Base-by-base conservation (phyloP, 1,140 invertebrate species). In the Leptoteleia sp. region DNA sequence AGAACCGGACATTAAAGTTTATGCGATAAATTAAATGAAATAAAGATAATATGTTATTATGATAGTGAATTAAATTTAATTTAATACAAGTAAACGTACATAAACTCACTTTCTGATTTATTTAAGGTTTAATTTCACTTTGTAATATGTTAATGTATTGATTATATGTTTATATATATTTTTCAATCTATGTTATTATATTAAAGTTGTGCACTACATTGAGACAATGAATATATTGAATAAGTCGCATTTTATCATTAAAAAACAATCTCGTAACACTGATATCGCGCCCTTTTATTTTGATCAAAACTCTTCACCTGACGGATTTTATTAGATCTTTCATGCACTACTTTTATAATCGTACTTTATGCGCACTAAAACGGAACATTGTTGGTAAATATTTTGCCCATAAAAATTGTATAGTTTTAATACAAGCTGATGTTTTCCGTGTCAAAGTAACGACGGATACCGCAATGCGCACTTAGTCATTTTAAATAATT, bases 321-420 rank as follows among this genome's bases (percentile, higher is more conserved):
- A 6, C 12, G 19, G 29, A 52, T 61, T 61, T 70, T 50, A 59
- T 70, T 50, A 47, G 38, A 55, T 47, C 12, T 47, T 68, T 55
- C 65, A 50, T 47, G 16, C 42, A 42, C 8, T 37, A 27, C 52
- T 70, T 59, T 59, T 59, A 59, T 59, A 70, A 50, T 70, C 52
- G 42, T 4, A 16, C 50, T 70, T 70, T 70, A 70, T 50, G 65
- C 11, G 50, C 50, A 45, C 29, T 68, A 68, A 68, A 65, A 65
- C 25, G 29, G 27, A 54, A 47, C 50, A 29, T 12, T 54, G 38
- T 52, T 45, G 62, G 40, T 47, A 47, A 57, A 47, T 68, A 47
- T 55, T 55, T 47, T 2, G 40, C 31, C 22, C 64, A 47, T 68
- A 68, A 55, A 68, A 68, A 55, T 45, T 55, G 62, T 65, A 54